phyloP scores from a whole-genome alignment of 2,797 vertebrate genomes.

The Karalla daura region DNA sequence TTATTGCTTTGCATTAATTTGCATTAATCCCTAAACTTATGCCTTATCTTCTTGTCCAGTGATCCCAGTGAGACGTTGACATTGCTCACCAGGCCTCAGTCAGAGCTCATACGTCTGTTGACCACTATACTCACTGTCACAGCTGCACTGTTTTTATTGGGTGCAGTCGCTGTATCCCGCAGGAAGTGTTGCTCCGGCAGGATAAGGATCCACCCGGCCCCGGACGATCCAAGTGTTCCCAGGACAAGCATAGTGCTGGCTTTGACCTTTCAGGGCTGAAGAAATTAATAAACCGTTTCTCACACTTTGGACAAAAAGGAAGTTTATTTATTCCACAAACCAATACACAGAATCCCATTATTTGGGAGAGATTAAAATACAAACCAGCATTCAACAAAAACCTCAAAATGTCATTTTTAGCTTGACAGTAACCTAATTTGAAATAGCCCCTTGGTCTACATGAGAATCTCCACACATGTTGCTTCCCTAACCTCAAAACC shows the following conservation, averaged over 20 bases:
- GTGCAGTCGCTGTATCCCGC: slow-evolving; percentile 10
- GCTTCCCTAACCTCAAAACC: no score
- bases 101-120: background rate
- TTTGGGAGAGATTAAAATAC: no score
- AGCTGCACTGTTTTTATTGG: slow-evolving; percentile 40
- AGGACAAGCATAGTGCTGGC: background rate
- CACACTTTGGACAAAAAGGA: no score
- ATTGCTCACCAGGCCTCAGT: background rate
- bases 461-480: no score
- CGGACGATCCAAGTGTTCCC: slow-evolving; percentile 11
- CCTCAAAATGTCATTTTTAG: no score
- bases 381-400: no score
- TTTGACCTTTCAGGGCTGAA: background rate
- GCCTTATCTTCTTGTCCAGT: slow-evolving; percentile 10
- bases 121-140: slow-evolving; percentile 2
- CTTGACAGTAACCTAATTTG: no score
- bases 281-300: background rate
- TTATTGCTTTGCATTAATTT: rapidly evolving
- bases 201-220: slow-evolving; percentile 31
- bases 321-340: no score
- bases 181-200: slow-evolving; percentile 18
- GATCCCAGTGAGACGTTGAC: background rate
- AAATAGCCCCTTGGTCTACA: no score
- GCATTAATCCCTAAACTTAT: background rate
- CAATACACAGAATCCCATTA: no score